Evolutionary conservation across 2,888 invertebrate genomes (phyloP).

Genomic region (Alcis repandata): DNA sequence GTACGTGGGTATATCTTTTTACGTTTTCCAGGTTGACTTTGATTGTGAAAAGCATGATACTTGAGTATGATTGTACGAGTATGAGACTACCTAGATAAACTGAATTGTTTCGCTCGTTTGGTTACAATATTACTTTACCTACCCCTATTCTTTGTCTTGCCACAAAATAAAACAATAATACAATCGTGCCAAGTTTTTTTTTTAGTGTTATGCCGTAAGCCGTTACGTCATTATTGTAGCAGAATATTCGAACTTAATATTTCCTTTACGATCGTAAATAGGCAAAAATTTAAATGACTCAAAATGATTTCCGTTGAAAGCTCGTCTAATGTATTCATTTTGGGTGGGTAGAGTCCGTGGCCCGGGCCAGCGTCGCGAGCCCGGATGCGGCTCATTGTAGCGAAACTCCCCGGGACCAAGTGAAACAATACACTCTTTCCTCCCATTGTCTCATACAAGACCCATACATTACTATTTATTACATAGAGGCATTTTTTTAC

Average conservation of each 20-base stretch:
- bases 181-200: too few relatives aligned
- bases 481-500: conserved; percentile 23
- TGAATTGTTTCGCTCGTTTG: too few relatives aligned
- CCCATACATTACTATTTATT: conserved; percentile 56
- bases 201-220: too few relatives aligned
- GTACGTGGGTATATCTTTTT: too few relatives aligned
- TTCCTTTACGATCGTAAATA: not conserved
- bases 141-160: too few relatives aligned
- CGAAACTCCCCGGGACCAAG: conserved; percentile 82
- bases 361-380: conserved; percentile 48
- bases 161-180: too few relatives aligned
- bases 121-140: too few relatives aligned
- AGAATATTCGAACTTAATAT: not conserved
- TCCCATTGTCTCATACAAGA: conserved; percentile 74
- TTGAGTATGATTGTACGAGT: too few relatives aligned
- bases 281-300: conserved; percentile 4
- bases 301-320: conserved; percentile 18
- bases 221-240: too few relatives aligned
- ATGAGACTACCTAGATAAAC: too few relatives aligned
- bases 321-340: conserved; percentile 58
- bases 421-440: conserved; percentile 84
- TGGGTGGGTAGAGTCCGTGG: conserved; percentile 48
- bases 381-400: conserved; percentile 85
- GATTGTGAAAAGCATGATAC: too few relatives aligned
- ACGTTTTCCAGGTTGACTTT: too few relatives aligned